Evolutionary conservation across 2,113 vertebrate genomes (phyloP), one percentile per base, ranked within the genome.

Genomic region (Rousettus leschenaultii): DNA sequence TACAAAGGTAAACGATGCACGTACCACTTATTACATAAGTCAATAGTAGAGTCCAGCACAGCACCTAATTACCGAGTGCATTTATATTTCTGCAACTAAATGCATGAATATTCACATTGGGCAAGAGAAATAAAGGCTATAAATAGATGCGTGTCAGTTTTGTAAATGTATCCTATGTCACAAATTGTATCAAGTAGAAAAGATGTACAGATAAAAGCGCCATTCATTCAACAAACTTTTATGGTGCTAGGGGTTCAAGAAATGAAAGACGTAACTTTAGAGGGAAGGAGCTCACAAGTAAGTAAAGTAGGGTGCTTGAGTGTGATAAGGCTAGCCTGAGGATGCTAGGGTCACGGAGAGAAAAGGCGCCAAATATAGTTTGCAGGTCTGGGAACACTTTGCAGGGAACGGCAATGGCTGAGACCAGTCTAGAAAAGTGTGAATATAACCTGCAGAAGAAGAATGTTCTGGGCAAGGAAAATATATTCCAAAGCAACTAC

Each of bases 51-150:
- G 57, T 66, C 61, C 59, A 57, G 77, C 80, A 38, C 6, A 90
- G 26, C 33, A 80, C 66, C 40, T 88, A 79, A 63, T 70, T 71
- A 53, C 86, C 0, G 7, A 48, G 80, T 1, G 19, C 66, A 66
- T 33, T 82, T 57, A 33, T 84, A 91, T 70, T 91, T 92, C 71
- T 83, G 24, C 53, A 91, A 59, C 45, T 91, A 84, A 66, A 12
- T 92, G 3, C 35, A 93, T 85, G 71, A 94, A 66, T 68, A 91
- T 87, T 78, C 77, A 86, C 78, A 91, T 18, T 43, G 71, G 45
- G 51, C n/a, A 73, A 90, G 91, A 91, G 51, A 66, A 83, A 89
- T 28, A 63, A 89, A 95, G 68, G 73, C 68, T 92, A 91, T 87
- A 77, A 94, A 75, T 75, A 92, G 88, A 59, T 75, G 48, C 6